These are phyloP conservation scores for Pachymerium ferrugineum DNA, from an alignment of 2,888 invertebrate genomes.

Conservation along the genomic window DNA sequence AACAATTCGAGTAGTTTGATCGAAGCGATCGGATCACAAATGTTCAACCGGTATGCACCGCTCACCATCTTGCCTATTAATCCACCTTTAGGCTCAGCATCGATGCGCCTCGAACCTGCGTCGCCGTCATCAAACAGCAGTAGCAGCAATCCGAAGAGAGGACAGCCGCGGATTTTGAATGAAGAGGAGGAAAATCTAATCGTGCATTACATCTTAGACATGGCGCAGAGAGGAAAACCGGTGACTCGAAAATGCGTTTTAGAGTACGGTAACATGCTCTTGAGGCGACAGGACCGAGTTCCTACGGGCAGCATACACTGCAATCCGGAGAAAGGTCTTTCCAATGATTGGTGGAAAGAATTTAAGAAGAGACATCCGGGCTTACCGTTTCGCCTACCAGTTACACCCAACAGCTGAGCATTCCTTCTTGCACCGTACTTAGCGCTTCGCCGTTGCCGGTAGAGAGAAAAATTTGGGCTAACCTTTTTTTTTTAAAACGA, in stretches of 20 bases:
- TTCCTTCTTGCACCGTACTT: slow-evolving; percentile 26
- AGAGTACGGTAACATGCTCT: slow-evolving; percentile 36
- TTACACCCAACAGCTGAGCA: slow-evolving; percentile 30
- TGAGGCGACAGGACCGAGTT: slow-evolving; percentile 36
- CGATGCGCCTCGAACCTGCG: background rate
- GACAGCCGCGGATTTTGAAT: slow-evolving; percentile 37
- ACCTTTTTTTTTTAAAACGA: too few relatives aligned
- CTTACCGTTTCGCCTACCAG: slow-evolving; percentile 33
- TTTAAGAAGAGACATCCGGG: slow-evolving; percentile 37
- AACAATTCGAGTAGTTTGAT: slow-evolving; percentile 16
- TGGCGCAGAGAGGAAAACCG: slow-evolving; percentile 36
- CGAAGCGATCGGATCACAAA: slow-evolving; percentile 23
- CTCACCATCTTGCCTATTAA: slow-evolving; percentile 20
- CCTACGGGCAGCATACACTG: slow-evolving; percentile 37
- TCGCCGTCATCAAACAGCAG: slow-evolving; percentile 28
- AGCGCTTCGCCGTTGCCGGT: background rate
- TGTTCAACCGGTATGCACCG: slow-evolving; percentile 14
- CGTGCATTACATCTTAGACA: slow-evolving; percentile 36
- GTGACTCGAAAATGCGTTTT: slow-evolving; percentile 36
- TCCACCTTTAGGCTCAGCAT: background rate
- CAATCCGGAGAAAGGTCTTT: slow-evolving; percentile 37
- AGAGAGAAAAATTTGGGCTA: too few relatives aligned
- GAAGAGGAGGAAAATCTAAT: slow-evolving; percentile 36
- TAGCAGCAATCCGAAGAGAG: slow-evolving; percentile 35
- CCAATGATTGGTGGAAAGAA: slow-evolving; percentile 38